These are phyloP conservation scores for Turdus rufiventris DNA, from an alignment of 2,113 vertebrate species.

Conservation along the genomic window DNA sequence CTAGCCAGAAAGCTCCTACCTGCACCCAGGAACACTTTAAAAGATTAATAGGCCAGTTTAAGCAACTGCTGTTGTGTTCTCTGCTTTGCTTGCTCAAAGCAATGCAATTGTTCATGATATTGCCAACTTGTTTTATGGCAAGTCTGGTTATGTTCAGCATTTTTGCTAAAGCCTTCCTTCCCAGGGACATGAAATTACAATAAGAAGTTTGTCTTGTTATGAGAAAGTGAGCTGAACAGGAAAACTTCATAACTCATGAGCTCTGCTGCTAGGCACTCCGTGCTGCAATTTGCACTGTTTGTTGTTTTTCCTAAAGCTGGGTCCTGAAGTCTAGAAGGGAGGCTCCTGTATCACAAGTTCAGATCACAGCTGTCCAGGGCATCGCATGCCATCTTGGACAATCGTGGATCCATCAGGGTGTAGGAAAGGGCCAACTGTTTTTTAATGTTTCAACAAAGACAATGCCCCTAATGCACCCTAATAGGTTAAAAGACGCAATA, in stretches of 20 bases:
- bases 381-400: not conserved
- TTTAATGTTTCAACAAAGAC: not conserved
- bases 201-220: not conserved
- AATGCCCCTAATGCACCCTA: not conserved
- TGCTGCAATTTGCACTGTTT: not conserved
- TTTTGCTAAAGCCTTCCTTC: not conserved
- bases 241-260: not conserved
- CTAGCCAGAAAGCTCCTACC: not conserved
- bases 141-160: not conserved
- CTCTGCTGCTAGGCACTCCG: not conserved
- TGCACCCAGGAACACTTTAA: not conserved
- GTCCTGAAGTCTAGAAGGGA: not conserved
- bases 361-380: not conserved
- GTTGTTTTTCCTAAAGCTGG: not conserved
- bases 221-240: not conserved
- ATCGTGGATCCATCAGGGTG: not conserved
- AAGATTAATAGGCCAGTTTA: constrained; percentile 36
- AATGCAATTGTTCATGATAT: not conserved
- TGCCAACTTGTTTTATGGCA: not conserved
- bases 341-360: not conserved
- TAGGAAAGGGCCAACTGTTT: not conserved
- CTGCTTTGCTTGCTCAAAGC: not conserved
- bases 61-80: not conserved
- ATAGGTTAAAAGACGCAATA: not conserved
- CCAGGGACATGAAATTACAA: not conserved